These are phyloP conservation scores for Brachionus rotundiformis DNA, from an alignment of 1,140 invertebrate species.

Conservation along the genomic window DNA sequence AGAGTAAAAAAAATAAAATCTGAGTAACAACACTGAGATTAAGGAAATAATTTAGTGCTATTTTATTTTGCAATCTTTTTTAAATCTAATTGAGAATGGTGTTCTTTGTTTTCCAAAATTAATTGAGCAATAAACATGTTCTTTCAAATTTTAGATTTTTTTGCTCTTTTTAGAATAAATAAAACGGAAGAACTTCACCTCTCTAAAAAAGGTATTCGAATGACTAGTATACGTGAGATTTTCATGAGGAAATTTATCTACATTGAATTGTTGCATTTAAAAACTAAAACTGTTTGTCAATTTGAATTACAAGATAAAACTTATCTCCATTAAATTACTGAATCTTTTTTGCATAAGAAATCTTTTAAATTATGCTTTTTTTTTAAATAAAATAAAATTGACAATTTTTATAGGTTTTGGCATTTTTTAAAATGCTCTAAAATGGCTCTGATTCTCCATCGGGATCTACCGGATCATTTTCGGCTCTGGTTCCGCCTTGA, in stretches of 20 bases:
- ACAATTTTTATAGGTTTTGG: not conserved
- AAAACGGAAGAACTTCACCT: slow-evolving; percentile 38
- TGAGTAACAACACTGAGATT: slow-evolving; percentile 16
- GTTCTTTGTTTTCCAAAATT: not conserved
- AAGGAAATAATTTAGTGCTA: slow-evolving; percentile 23
- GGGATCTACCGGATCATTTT: slow-evolving; percentile 45
- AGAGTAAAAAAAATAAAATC: not conserved
- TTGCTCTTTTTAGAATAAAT: slow-evolving; percentile 22
- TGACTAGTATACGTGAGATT: not conserved
- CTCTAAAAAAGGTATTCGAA: not conserved
- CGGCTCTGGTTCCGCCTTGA: not conserved
- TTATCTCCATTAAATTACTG: not conserved
- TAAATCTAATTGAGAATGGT: not conserved
- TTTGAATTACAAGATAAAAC: not conserved
- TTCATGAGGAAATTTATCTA: slow-evolving; percentile 15
- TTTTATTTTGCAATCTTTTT: slow-evolving; percentile 22
- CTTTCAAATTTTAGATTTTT: not conserved
- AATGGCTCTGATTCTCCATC: slow-evolving; percentile 52
- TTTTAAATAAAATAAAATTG: not conserved
- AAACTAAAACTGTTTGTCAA: not conserved
- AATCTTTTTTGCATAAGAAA: not conserved
- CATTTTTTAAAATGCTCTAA: not conserved
- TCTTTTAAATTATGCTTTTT: not conserved
- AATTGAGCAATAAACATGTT: slow-evolving; percentile 11
- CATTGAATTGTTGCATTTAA: not conserved